These are phyloP conservation scores for Parambassis ranga DNA, from an alignment of 2,797 vertebrate genomes.

Conservation along the genomic window DNA sequence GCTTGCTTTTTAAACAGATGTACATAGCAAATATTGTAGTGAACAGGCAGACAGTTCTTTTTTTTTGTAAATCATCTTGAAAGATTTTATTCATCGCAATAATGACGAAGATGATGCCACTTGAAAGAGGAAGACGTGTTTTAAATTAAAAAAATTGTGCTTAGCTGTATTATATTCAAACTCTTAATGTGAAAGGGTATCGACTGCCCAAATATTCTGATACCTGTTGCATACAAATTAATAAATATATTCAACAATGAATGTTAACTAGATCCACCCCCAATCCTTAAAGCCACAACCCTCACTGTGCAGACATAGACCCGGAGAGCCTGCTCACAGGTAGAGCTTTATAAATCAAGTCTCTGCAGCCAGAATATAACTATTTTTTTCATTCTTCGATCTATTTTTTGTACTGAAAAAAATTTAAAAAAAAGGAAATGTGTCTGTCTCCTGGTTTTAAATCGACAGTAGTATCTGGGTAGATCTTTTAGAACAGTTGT, in stretches of 20 bases:
- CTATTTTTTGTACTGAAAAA: conserved; percentile 71
- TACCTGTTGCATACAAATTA: conserved; percentile 54
- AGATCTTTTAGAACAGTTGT: conserved; percentile 45
- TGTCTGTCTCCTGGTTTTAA: conserved; percentile 52
- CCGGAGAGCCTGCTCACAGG: conserved; percentile 67
- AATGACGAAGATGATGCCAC: conserved; percentile 89
- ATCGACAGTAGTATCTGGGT: conserved; percentile 42
- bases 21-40: conserved; percentile 90
- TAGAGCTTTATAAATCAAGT: conserved; percentile 62
- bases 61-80: conserved; percentile 93
- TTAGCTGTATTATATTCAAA: conserved; percentile 67
- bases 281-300: conserved; percentile 84
- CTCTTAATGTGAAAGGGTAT: conserved; percentile 76
- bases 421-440: conserved; percentile 27
- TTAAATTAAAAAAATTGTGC: too few relatives aligned
- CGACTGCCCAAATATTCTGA: conserved; percentile 70
- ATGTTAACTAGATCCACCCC: conserved; percentile 68
- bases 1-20: conserved; percentile 98
- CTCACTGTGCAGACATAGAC: conserved; percentile 80
- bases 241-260: conserved; percentile 68
- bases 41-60: conserved; percentile 88
- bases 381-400: conserved; percentile 69
- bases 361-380: conserved; percentile 52
- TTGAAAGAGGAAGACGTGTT: conserved; percentile 68
- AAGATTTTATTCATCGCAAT: conserved; percentile 96